Percentiles rank a stretch among this genome's conserved stretches.
These are phyloP conservation scores for Apamea monoglypha DNA, from an alignment of 2,888 invertebrate genomes.

Conservation along the genomic window DNA sequence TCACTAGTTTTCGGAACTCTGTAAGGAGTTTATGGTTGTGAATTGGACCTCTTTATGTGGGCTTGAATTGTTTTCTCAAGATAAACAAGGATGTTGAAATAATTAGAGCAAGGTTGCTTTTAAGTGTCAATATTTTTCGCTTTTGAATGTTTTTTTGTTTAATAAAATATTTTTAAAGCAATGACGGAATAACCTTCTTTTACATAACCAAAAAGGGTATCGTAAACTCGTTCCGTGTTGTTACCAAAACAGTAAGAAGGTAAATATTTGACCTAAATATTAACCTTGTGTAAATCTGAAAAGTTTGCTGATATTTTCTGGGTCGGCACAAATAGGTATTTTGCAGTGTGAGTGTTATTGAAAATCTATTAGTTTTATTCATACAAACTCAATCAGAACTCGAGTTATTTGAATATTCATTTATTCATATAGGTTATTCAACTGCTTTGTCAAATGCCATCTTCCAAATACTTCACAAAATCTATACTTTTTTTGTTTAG, in stretches of 20 bases:
- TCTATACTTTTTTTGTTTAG: too few species aligned
- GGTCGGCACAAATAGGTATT: not conserved
- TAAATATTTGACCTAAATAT: conserved; percentile 2
- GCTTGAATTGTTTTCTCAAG: conserved; percentile 44
- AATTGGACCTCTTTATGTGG: conserved; percentile 39
- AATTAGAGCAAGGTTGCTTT: conserved; percentile 54
- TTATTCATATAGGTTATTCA: not conserved
- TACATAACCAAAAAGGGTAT: not conserved
- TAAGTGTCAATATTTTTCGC: conserved; percentile 17
- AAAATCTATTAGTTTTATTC: not conserved
- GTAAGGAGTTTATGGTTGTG: conserved; percentile 31
- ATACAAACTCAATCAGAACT: not conserved
- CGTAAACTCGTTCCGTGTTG: not conserved
- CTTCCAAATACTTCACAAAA: not conserved
- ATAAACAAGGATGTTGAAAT: conserved; percentile 43
- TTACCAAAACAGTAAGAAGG: not conserved
- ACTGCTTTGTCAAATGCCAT: not conserved
- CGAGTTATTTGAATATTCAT: not conserved
- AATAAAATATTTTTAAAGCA: conserved; percentile 4
- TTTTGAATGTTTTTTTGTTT: not conserved
- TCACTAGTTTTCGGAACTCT: conserved; percentile 46
- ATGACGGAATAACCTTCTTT: conserved; percentile 23
- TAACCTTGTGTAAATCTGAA: not conserved
- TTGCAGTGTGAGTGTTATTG: too few species aligned
- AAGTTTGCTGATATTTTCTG: not conserved